A percentile compares a stretch with the other conserved stretches of the same genome.
phyloP scores from a whole-genome alignment of 2,888 invertebrate species.

The Ferdinandea cuprea region DNA sequence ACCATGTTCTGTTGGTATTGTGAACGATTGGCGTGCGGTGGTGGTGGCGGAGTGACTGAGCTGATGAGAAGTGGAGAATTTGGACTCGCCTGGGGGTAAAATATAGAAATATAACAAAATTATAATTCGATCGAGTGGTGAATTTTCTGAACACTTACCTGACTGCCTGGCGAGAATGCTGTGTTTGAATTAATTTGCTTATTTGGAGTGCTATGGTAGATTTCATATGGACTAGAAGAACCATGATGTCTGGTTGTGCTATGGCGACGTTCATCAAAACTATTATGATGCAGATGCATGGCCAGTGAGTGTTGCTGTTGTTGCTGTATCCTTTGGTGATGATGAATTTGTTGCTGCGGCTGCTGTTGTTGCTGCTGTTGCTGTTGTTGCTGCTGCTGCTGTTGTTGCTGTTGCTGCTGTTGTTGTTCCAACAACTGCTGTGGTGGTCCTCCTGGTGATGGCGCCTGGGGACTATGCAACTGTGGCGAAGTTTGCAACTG shows the following conservation, averaged over 20 bases:
- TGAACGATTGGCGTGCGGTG: conserved; percentile 81
- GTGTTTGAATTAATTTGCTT: conserved; percentile 80
- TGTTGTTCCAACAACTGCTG: conserved; percentile 80
- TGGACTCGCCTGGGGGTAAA: conserved; percentile 82
- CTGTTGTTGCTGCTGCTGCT: conserved; percentile 74
- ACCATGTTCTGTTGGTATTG: conserved; percentile 80
- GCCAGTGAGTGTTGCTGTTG: conserved; percentile 74
- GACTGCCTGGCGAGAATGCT: conserved; percentile 88
- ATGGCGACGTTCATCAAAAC: conserved; percentile 74
- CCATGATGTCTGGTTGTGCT: conserved; percentile 77
- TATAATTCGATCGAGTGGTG: not conserved
- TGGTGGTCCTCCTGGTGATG: conserved; percentile 79
- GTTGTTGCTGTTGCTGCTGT: conserved; percentile 75
- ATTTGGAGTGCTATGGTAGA: conserved; percentile 82
- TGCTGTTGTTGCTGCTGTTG: conserved; percentile 76
- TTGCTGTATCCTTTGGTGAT: conserved; percentile 72
- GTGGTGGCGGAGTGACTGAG: conserved; percentile 83
- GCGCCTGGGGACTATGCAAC: conserved; percentile 78
- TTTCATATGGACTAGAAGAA: conserved; percentile 82
- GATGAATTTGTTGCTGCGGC: conserved; percentile 77
- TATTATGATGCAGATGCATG: conserved; percentile 75
- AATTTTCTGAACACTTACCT: conserved; percentile 84
- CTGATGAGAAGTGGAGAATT: conserved; percentile 84
- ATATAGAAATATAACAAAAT: not conserved
- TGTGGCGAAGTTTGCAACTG: conserved; percentile 78